Evolutionary conservation across 2,888 invertebrate genomes (phyloP).

Genomic region (Gari tellinella): DNA sequence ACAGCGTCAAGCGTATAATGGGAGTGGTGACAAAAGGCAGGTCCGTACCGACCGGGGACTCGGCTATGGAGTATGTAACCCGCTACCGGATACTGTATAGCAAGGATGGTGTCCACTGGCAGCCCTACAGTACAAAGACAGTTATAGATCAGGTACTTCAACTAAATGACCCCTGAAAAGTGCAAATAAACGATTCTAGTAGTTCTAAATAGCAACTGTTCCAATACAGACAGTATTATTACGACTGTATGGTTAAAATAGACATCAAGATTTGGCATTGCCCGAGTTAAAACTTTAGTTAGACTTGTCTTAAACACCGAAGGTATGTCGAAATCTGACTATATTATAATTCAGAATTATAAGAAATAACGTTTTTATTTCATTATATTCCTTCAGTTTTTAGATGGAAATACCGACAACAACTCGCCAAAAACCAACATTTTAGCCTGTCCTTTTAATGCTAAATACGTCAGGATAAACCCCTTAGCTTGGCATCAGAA

Average conservation of each 20-base stretch:
- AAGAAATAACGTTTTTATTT: too few species aligned
- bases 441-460: conserved; percentile 62
- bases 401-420: conserved; percentile 63
- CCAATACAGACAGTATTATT: not conserved
- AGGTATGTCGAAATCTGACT: not conserved
- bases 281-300: too few species aligned
- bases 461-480: conserved; percentile 67
- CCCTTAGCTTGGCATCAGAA: conserved; percentile 68
- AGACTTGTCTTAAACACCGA: not conserved
- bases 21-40: conserved; percentile 62
- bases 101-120: conserved; percentile 58
- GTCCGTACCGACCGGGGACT: conserved; percentile 33
- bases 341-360: not conserved
- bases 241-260: not conserved
- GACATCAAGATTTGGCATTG: too few species aligned
- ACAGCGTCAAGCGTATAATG: conserved; percentile 37
- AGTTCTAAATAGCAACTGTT: not conserved
- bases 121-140: conserved; percentile 58
- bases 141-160: conserved; percentile 65
- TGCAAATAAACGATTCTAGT: too few species aligned
- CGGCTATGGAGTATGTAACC: conserved; percentile 60
- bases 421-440: conserved; percentile 32
- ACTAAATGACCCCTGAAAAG: not conserved
- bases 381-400: conserved; percentile 58
- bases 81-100: conserved; percentile 66